Evolutionary conservation across 2,113 vertebrate genomes (phyloP).

Genomic region (Sterrhoptilus dennistouni): DNA sequence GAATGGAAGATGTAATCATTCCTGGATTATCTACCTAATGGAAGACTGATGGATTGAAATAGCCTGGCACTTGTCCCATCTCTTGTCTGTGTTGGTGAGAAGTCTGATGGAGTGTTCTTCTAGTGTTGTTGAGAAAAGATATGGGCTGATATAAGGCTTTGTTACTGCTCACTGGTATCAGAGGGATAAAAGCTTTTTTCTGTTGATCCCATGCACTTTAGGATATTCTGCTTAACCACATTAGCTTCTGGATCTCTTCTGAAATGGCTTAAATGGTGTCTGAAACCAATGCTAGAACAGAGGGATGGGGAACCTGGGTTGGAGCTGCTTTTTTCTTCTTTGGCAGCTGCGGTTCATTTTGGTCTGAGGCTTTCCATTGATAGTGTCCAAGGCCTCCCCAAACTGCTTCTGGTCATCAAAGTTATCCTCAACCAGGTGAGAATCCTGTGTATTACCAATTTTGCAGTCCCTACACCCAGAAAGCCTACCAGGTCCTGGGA

Average conservation of each 20-base stretch:
- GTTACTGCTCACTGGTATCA: background rate
- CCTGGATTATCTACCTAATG: background rate
- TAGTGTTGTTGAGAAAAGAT: background rate
- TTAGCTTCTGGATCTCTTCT: background rate
- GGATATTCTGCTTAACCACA: background rate
- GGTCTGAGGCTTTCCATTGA: background rate
- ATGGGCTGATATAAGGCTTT: background rate
- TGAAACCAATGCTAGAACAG: background rate
- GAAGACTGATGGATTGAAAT: background rate
- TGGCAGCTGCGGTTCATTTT: background rate
- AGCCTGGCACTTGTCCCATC: background rate
- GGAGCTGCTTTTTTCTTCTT: background rate
- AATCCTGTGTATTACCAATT: background rate
- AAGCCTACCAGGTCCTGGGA: background rate
- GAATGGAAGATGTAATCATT: background rate
- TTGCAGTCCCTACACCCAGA: background rate
- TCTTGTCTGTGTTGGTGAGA: background rate
- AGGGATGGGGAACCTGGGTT: background rate
- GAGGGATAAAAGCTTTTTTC: background rate
- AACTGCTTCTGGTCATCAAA: background rate
- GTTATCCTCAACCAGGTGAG: background rate
- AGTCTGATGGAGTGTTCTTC: background rate
- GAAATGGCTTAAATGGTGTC: background rate
- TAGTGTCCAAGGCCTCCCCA: background rate
- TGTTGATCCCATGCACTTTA: background rate